Evolutionary conservation across 2,113 vertebrate species (phyloP), one percentile per base, ranked within the genome.

Genomic region (Hemibagrus wyckioides): DNA sequence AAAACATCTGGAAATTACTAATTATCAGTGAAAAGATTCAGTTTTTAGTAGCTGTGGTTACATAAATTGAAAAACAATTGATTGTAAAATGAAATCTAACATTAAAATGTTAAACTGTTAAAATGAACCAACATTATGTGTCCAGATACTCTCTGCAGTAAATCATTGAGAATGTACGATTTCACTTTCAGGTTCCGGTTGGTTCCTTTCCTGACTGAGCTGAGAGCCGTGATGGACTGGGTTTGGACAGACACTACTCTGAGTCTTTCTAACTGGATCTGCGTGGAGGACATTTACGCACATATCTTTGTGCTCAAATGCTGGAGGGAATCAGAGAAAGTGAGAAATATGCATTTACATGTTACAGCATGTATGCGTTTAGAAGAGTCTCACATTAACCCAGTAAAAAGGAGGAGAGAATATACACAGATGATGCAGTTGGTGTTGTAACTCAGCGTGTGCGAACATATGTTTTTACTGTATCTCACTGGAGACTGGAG

Each of bases 141-240:
- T 17, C 71, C 71, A 75, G 25, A 48, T 75, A 44, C 39, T 41
- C 4, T 44, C 39, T 73, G 67, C 67, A 69, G 48, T 79, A 54
- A 56, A 56, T 56, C 48, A 30, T 25, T 1, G 2, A 33, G 19
- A n/a, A 7, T 85, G 44, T 67, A 11, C 19, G 59, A 33, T 80
- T 69, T 80, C 0, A 10, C 10, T 59, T 81, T 83, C 92, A 97
- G 97, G 89, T 97, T 97, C 94, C 97, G 97, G 50, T 93, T 97
- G 17, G 97, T 97, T 80, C 97, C 97, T 0, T 97, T 97, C 91
- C 91, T 97, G 92, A 97, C 96, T 0, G 97, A 97, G 91, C 91
- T 97, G 91, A 93, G 97, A 85, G 97, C 97, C 0, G 97, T 97
- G 87, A 97, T 97, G 97, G 97, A 97, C 92, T 97, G 97, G 97